These are phyloP conservation scores for Dynastes grantii DNA, from an alignment of 2,888 invertebrate genomes.

Conservation along the genomic window DNA sequence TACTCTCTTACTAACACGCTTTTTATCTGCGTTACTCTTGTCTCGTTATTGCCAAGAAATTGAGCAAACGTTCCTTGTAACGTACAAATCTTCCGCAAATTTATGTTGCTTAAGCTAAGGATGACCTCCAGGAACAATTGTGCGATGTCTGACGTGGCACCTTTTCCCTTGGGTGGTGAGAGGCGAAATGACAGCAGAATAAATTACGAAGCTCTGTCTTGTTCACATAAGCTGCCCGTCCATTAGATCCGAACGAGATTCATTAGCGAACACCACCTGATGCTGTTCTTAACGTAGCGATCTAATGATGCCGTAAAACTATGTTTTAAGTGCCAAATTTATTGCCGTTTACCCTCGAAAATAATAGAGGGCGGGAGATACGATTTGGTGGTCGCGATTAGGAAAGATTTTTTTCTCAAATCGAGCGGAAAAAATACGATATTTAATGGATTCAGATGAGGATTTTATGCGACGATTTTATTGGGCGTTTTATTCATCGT, in stretches of 20 bases:
- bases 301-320: conserved; percentile 27
- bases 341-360: not conserved
- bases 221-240: conserved; percentile 30
- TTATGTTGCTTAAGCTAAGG: conserved; percentile 10
- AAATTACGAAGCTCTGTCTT: conserved; percentile 28
- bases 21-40: no score
- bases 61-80: no score
- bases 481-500: no score
- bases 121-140: conserved; percentile 20
- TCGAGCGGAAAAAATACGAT: no score
- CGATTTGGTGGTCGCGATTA: not conserved
- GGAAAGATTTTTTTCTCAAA: no score
- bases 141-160: not conserved
- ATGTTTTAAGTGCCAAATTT: conserved; percentile 23
- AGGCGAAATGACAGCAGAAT: conserved; percentile 20
- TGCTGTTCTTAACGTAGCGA: conserved; percentile 19
- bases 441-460: no score
- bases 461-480: no score
- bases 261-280: conserved; percentile 39
- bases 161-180: not conserved
- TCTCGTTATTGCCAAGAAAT: no score
- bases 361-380: not conserved
- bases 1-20: no score
- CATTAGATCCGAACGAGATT: conserved; percentile 32
- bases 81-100: not conserved